Percentiles rank a stretch among this genome's conserved stretches.
phyloP scores from a whole-genome alignment of 2,113 vertebrate genomes.

The Mesocricetus auratus region DNA sequence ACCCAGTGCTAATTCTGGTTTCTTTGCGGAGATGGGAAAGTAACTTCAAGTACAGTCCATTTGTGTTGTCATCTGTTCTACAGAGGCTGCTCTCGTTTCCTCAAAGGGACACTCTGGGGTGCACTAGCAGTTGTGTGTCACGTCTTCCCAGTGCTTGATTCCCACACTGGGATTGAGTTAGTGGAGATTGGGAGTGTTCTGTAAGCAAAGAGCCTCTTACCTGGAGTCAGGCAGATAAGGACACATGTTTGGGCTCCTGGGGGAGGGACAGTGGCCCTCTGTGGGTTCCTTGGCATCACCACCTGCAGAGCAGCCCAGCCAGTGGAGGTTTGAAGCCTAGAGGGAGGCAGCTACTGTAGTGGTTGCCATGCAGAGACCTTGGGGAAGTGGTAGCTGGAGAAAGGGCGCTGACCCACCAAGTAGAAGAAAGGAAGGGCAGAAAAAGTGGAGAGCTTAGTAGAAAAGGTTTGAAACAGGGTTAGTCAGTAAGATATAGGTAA shows the following conservation, averaged over 20 bases:
- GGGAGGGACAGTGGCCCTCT: background rate
- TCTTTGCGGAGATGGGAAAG: background rate
- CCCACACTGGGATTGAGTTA: background rate
- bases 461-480: background rate
- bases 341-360: background rate
- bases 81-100: background rate
- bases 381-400: constrained; percentile 3
- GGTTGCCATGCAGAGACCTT: constrained; percentile 64
- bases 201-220: background rate
- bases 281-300: background rate
- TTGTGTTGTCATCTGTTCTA: accelerated
- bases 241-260: background rate
- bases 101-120: background rate
- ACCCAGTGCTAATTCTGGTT: background rate
- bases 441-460: background rate
- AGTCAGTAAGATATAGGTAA: background rate
- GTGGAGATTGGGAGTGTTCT: background rate
- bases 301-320: constrained; percentile 5
- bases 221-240: background rate
- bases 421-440: background rate
- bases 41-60: background rate
- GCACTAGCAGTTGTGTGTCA: background rate
- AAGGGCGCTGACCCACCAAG: background rate
- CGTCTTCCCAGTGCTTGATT: background rate
- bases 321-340: background rate